These are phyloP conservation scores for Callosobruchus maculatus DNA, from an alignment of 2,888 invertebrate species.

Conservation along the genomic window DNA sequence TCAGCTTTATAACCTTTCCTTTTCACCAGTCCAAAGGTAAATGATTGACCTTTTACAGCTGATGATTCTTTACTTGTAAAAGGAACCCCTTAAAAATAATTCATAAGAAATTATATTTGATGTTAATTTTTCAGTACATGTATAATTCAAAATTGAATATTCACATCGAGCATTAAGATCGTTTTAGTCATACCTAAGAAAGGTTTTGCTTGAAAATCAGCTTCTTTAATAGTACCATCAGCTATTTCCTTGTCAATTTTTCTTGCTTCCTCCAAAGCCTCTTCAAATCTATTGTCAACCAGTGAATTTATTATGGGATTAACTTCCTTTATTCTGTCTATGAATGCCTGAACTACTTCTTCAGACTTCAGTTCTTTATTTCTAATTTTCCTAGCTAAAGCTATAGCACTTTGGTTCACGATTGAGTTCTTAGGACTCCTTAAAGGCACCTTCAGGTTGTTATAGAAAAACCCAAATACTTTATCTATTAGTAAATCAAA, in stretches of 20 bases:
- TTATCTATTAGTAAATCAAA: slow-evolving; percentile 49
- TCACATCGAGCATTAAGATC: no score
- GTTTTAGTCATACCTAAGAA: slow-evolving; percentile 64
- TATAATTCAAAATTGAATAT: no score
- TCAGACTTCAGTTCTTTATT: slow-evolving; percentile 61
- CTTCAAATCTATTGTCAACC: slow-evolving; percentile 74
- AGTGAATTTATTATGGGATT: slow-evolving; percentile 79
- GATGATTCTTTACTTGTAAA: slow-evolving; percentile 91
- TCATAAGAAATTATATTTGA: no score
- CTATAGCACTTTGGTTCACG: slow-evolving; percentile 62
- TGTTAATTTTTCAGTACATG: no score
- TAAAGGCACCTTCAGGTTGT: slow-evolving; percentile 38
- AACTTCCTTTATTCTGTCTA: slow-evolving; percentile 70
- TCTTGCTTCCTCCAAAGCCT: slow-evolving; percentile 74
- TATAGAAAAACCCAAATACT: slow-evolving; percentile 46
- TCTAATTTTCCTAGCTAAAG: slow-evolving; percentile 65
- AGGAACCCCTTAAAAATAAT: slow-evolving; percentile 65
- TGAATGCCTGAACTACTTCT: slow-evolving; percentile 68
- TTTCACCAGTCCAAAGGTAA: slow-evolving; percentile 63
- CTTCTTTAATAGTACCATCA: slow-evolving; percentile 55
- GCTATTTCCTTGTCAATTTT: slow-evolving; percentile 67
- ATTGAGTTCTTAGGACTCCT: slow-evolving; percentile 46
- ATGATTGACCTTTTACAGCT: slow-evolving; percentile 67
- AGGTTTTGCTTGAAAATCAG: slow-evolving; percentile 67
- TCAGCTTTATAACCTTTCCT: slow-evolving; percentile 61